Conservation (phyloP, 2,113 vertebrate species). For the Azemiops feae region DNA sequence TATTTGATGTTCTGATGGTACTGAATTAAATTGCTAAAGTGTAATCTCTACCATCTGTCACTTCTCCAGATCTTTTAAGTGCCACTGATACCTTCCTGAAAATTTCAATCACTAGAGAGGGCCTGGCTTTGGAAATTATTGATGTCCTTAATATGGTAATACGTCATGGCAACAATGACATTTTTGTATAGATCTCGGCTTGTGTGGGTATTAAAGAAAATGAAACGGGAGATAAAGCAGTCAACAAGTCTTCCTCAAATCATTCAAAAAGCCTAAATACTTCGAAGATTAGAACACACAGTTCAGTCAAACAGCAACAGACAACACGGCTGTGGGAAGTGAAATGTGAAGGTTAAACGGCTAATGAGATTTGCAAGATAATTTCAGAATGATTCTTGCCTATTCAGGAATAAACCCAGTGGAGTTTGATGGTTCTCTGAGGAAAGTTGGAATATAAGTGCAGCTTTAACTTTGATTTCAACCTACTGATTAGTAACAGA, state of each 20-base stretch:
- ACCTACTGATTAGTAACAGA: background rate
- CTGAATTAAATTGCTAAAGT: conserved; percentile 70
- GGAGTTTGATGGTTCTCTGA: background rate
- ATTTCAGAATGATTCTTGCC: background rate
- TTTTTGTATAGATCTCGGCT: conserved; percentile 66
- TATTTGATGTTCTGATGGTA: conserved; percentile 64
- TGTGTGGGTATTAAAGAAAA: conserved; percentile 70
- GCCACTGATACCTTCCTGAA: conserved; percentile 66
- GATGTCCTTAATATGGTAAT: conserved; percentile 72
- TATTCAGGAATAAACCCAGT: background rate
- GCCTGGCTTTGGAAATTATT: conserved; percentile 72
- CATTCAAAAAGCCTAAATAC: conserved; percentile 61
- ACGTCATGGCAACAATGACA: conserved; percentile 71
- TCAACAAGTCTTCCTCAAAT: conserved; percentile 69
- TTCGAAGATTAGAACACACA: conserved; percentile 56
- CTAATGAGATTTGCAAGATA: conserved; percentile 22
- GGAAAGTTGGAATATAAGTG: background rate
- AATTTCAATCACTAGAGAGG: conserved; percentile 71
- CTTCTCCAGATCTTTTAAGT: conserved; percentile 72
- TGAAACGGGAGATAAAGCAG: conserved; percentile 71
- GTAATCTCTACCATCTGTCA: conserved; percentile 73
- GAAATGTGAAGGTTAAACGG: conserved; percentile 58
- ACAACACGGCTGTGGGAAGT: conserved; percentile 41
- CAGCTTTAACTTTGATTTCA: background rate
- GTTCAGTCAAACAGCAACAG: conserved; percentile 52